phyloP scores from a whole-genome alignment of 2,113 vertebrate species.

The Anoura caudifer region DNA sequence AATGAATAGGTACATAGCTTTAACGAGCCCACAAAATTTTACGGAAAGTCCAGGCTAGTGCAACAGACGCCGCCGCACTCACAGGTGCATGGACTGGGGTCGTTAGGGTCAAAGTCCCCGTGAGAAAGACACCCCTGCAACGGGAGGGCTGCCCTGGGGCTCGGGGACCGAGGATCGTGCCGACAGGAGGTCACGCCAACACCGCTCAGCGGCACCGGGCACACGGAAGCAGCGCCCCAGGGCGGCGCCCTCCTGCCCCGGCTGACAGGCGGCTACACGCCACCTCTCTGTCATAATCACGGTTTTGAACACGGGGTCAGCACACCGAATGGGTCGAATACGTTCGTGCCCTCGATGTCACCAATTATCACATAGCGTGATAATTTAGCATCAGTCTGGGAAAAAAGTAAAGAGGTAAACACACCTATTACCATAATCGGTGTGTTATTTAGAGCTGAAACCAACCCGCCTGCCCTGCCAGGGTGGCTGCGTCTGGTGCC shows the following conservation, averaged over 20 bases:
- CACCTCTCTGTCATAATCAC: constrained; percentile 72
- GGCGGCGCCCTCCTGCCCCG: constrained; percentile 56
- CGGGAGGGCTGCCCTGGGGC: constrained; percentile 60
- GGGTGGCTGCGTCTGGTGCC: not conserved
- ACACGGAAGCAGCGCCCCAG: constrained; percentile 70
- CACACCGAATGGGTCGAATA: constrained; percentile 69
- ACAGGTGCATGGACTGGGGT: not conserved
- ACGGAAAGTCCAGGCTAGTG: not conserved
- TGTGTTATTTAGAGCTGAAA: constrained; percentile 25
- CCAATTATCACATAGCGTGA: constrained; percentile 52
- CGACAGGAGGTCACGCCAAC: constrained; percentile 53
- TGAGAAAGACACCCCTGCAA: not conserved
- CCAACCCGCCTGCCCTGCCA: not conserved
- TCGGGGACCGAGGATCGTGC: not conserved
- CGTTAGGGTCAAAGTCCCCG: not conserved
- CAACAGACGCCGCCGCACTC: not conserved
- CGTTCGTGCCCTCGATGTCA: constrained; percentile 68
- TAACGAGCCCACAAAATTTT: not conserved
- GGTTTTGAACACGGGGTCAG: constrained; percentile 70
- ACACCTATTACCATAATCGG: constrained; percentile 47
- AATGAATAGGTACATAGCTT: not conserved
- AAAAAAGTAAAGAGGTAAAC: constrained; percentile 63
- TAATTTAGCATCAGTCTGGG: constrained; percentile 65
- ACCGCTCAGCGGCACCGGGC: constrained; percentile 74
- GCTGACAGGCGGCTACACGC: constrained; percentile 65